A percentile compares a stretch with the other conserved stretches of the same genome.
phyloP scores from a whole-genome alignment of 2,888 invertebrate genomes.

The Seladonia tumulorum region DNA sequence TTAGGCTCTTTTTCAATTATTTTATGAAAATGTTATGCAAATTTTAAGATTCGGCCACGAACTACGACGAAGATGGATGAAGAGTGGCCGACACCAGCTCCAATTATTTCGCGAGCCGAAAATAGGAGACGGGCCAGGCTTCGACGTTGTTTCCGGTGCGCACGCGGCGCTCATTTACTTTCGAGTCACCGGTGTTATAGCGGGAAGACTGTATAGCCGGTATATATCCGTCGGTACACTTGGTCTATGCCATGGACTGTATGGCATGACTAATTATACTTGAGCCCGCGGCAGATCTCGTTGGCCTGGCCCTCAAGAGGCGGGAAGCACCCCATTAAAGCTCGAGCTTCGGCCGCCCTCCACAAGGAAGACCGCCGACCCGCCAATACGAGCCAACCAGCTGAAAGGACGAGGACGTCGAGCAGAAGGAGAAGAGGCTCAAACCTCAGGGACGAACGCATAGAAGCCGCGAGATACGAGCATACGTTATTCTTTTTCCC shows the following conservation, averaged over 20 bases:
- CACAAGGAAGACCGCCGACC: constrained; percentile 64
- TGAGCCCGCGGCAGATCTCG: constrained; percentile 76
- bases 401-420: constrained; percentile 38
- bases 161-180: constrained; percentile 44
- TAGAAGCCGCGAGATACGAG: constrained; percentile 20
- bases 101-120: constrained; percentile 12
- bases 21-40: too few relatives aligned
- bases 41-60: too few relatives aligned
- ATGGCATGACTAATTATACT: constrained; percentile 79
- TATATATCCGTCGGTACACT: constrained; percentile 58
- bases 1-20: too few relatives aligned
- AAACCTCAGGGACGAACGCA: not conserved
- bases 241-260: constrained; percentile 72
- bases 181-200: constrained; percentile 41
- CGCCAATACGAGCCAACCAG: constrained; percentile 63
- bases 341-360: constrained; percentile 68
- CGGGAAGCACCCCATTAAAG: constrained; percentile 78
- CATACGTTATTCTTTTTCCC: constrained; percentile 28
- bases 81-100: not conserved
- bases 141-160: not conserved
- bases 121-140: not conserved
- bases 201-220: constrained; percentile 29
- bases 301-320: constrained; percentile 71
- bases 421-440: constrained; percentile 28
- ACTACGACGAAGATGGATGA: not conserved